Percentiles rank a stretch among this genome's conserved stretches.
Conservation (phyloP, 2,888 invertebrate genomes). For the Cheilosia vulpina region DNA sequence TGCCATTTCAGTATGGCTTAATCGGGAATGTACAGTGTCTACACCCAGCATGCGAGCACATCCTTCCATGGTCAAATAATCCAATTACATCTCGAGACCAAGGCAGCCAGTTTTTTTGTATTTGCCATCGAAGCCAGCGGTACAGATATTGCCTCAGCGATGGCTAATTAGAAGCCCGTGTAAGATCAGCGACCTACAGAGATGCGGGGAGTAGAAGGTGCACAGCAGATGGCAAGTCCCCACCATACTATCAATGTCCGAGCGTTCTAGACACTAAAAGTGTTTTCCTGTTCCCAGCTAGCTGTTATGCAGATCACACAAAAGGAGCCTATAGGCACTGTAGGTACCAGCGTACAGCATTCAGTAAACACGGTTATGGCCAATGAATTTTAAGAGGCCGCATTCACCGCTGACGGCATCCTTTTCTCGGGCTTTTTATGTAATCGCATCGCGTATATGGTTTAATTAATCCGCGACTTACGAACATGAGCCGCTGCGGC, state of each 20-base stretch:
- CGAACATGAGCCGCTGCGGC: slow-evolving; percentile 48
- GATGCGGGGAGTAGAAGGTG: slow-evolving; percentile 27
- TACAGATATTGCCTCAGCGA: slow-evolving; percentile 23
- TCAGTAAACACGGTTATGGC: slow-evolving; percentile 64
- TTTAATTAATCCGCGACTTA: slow-evolving; percentile 70
- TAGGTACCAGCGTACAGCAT: slow-evolving; percentile 38
- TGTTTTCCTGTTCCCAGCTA: slow-evolving; percentile 66
- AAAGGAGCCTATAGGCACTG: slow-evolving; percentile 61
- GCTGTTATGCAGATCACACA: slow-evolving; percentile 72
- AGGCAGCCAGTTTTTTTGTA: slow-evolving; percentile 15
- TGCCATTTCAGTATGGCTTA: slow-evolving; percentile 55
- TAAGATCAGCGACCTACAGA: slow-evolving; percentile 66
- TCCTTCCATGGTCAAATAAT: slow-evolving; percentile 48
- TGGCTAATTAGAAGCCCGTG: slow-evolving; percentile 69
- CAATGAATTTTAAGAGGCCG: slow-evolving; percentile 67
- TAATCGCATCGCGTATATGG: slow-evolving; percentile 68
- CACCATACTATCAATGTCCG: not conserved
- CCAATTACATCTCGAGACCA: slow-evolving; percentile 50
- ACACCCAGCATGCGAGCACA: slow-evolving; percentile 42
- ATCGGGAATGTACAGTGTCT: slow-evolving; percentile 39
- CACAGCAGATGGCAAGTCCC: slow-evolving; percentile 43
- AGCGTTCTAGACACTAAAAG: slow-evolving; percentile 68
- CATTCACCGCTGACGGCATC: slow-evolving; percentile 50
- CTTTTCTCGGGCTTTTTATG: slow-evolving; percentile 68
- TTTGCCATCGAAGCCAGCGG: not conserved